Conservation (phyloP, 2,797 vertebrate species). For the Hydrolagus colliei region DNA sequence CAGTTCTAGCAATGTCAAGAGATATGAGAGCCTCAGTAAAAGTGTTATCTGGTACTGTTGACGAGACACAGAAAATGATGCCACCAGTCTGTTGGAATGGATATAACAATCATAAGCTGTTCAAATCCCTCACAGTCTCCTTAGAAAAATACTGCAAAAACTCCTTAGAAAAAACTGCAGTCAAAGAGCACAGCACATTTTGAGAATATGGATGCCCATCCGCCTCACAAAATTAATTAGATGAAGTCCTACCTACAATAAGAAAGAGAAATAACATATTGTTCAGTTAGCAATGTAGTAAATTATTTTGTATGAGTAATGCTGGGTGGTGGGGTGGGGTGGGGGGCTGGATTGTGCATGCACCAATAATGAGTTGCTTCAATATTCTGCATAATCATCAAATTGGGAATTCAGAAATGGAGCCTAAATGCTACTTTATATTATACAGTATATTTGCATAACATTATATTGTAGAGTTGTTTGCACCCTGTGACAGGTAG, state of each 20-base stretch:
- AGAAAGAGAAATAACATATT: no score
- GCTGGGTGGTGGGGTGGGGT: no score
- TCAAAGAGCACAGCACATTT: neutral
- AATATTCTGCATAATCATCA: no score
- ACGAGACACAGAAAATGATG: conserved; percentile 9
- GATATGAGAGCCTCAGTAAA: conserved; percentile 19
- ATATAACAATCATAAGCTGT: conserved; percentile 5
- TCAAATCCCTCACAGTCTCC: neutral
- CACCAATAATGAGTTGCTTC: no score
- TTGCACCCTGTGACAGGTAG: no score
- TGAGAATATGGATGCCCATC: conserved; percentile 19
- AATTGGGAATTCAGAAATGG: no score
- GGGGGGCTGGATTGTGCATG: no score
- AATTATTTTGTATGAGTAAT: no score
- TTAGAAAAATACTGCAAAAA: neutral
- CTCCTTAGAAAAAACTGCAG: neutral
- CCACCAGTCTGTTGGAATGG: conserved; percentile 6
- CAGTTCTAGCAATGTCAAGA: conserved; percentile 31
- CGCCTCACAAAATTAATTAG: neutral
- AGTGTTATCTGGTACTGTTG: conserved; percentile 27
- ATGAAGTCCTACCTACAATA: neutral
- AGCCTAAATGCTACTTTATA: no score
- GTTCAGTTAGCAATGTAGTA: no score
- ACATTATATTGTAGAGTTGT: no score
- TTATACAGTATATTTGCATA: no score